These are phyloP conservation scores for Tetraneura akinire DNA, from an alignment of 1,140 invertebrate species.

Conservation along the genomic window DNA sequence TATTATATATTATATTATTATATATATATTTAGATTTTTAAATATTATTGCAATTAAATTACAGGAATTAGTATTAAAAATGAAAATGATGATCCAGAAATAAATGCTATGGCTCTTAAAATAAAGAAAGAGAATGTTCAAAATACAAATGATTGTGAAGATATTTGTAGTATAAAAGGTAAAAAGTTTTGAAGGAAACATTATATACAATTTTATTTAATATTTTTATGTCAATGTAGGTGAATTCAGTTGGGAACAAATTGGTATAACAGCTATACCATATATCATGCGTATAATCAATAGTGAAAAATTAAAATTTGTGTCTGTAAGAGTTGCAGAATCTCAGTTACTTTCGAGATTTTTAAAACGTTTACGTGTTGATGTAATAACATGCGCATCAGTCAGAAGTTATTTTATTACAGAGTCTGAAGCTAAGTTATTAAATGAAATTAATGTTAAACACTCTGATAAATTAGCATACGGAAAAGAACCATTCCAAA, in stretches of 20 bases:
- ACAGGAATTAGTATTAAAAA: constrained; percentile 63
- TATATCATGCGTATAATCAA: constrained; percentile 72
- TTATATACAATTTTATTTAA: background rate
- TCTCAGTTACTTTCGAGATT: constrained; percentile 83
- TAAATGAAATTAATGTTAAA: constrained; percentile 90
- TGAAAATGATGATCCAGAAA: constrained; percentile 77
- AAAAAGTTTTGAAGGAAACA: background rate
- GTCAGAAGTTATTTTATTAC: constrained; percentile 93
- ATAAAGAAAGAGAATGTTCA: constrained; percentile 62
- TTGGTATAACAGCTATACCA: constrained; percentile 79
- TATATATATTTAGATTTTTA: background rate
- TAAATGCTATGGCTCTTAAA: constrained; percentile 79
- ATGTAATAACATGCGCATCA: constrained; percentile 83
- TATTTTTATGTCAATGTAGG: constrained; percentile 63
- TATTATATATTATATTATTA: too few relatives aligned
- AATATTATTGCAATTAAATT: background rate
- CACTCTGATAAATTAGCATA: constrained; percentile 91
- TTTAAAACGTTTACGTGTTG: constrained; percentile 76
- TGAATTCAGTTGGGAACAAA: constrained; percentile 84
- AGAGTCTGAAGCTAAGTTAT: constrained; percentile 81
- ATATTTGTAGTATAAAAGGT: constrained; percentile 15
- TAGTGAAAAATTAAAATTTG: constrained; percentile 78
- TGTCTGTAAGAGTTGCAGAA: constrained; percentile 89
- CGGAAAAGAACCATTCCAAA: constrained; percentile 84
- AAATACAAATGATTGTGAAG: constrained; percentile 9